A percentile compares a stretch with the other conserved stretches of the same genome.
phyloP scores from a whole-genome alignment of 1,140 invertebrate species.

The Leptinotarsa lineolata region DNA sequence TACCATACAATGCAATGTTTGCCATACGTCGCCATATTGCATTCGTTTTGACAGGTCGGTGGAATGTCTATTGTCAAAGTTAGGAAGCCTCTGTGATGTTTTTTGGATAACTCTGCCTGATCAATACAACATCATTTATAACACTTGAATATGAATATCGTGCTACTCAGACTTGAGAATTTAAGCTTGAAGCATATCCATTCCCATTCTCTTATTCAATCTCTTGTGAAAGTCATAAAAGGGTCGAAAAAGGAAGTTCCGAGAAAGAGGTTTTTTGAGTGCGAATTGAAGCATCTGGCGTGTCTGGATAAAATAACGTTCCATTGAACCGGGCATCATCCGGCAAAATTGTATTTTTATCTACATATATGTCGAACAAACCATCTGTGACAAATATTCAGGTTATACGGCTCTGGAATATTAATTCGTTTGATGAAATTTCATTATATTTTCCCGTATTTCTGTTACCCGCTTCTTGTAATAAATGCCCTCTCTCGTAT shows the following conservation, averaged over 20 bases:
- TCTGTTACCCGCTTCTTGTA: neutral
- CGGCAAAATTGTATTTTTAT: constrained; percentile 22
- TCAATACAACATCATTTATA: too few relatives aligned
- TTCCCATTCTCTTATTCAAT: neutral
- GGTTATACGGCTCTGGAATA: constrained; percentile 9
- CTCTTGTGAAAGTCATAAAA: neutral
- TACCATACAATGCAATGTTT: too few relatives aligned
- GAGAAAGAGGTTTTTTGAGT: neutral
- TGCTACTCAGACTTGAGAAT: too few relatives aligned
- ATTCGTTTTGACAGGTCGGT: too few relatives aligned
- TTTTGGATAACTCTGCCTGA: too few relatives aligned
- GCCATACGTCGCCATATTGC: too few relatives aligned
- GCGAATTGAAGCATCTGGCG: neutral
- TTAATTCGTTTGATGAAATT: constrained; percentile 14
- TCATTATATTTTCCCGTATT: constrained; percentile 6
- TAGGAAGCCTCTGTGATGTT: too few relatives aligned
- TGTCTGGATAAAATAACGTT: neutral
- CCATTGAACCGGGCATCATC: neutral
- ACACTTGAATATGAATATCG: too few relatives aligned
- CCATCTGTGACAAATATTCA: constrained; percentile 15
- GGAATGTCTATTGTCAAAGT: too few relatives aligned
- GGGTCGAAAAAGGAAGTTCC: neutral
- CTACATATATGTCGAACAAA: neutral
- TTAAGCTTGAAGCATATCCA: neutral
- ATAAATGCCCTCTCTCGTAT: neutral